Evolutionary conservation across 2,113 vertebrate species (phyloP).

Genomic region (Hyla sarda): DNA sequence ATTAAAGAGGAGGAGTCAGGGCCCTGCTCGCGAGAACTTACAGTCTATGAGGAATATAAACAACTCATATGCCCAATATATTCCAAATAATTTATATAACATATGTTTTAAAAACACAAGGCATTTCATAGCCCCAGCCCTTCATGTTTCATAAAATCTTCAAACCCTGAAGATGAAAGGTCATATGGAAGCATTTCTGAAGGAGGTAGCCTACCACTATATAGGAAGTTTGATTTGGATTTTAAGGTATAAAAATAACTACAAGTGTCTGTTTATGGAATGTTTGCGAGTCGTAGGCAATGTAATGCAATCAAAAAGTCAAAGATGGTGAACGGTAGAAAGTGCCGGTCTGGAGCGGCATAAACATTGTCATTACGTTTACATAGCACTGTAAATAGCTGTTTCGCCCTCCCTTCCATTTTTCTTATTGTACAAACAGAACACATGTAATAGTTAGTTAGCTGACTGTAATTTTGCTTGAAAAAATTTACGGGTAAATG

Average conservation of each 20-base stretch:
- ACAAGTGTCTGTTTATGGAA: conserved; percentile 12
- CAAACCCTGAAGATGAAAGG: background rate
- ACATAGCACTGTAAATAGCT: conserved; percentile 14
- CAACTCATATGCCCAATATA: too few species aligned
- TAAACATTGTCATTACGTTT: conserved; percentile 25
- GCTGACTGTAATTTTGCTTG: conserved; percentile 27
- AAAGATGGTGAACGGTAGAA: background rate
- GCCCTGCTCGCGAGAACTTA: too few species aligned
- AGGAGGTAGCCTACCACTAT: background rate
- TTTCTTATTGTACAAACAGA: conserved; percentile 5
- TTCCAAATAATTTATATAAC: too few species aligned
- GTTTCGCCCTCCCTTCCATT: background rate
- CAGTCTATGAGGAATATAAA: too few species aligned
- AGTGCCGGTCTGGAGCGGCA: background rate
- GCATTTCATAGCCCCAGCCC: too few species aligned
- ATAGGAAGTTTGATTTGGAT: too few species aligned
- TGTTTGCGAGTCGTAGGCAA: background rate
- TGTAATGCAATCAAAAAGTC: conserved; percentile 24
- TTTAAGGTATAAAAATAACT: background rate
- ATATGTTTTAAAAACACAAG: too few species aligned
- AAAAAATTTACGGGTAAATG: too few species aligned
- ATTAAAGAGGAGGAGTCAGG: too few species aligned
- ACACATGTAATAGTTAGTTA: background rate
- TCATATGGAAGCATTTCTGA: background rate
- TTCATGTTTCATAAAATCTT: too few species aligned